Conservation (phyloP, 2,797 vertebrate species). For the Etheostoma perlongum region DNA sequence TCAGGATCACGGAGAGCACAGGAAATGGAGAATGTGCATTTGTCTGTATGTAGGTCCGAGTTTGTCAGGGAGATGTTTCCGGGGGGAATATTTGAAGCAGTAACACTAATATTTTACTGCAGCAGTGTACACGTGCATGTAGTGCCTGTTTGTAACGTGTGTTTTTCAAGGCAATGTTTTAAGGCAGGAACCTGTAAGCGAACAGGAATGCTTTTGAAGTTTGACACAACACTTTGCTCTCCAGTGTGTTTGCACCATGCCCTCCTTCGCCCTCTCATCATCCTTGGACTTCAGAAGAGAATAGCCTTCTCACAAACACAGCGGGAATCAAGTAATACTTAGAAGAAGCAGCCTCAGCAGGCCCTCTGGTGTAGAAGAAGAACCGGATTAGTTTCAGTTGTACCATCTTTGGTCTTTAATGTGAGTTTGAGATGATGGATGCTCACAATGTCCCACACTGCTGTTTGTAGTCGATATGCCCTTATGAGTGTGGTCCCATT, state of each 20-base stretch:
- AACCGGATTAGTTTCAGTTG: conserved; percentile 62
- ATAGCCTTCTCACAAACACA: conserved; percentile 25
- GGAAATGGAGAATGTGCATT: conserved; percentile 49
- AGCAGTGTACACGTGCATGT: neutral
- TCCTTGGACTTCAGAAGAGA: conserved; percentile 43
- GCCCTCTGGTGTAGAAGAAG: conserved; percentile 26
- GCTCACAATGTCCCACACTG: conserved; percentile 26
- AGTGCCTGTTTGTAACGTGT: conserved; percentile 21
- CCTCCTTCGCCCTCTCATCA: conserved; percentile 57
- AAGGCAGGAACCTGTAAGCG: conserved; percentile 67
- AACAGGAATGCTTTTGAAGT: conserved; percentile 85
- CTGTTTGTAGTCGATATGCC: conserved; percentile 39
- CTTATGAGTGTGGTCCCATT: conserved; percentile 19
- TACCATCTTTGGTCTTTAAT: conserved; percentile 30
- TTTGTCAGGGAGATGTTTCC: conserved; percentile 42
- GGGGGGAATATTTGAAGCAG: conserved; percentile 26
- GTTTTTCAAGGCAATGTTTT: conserved; percentile 51
- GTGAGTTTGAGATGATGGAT: conserved; percentile 46
- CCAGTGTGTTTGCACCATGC: conserved; percentile 45
- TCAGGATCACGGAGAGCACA: conserved; percentile 22
- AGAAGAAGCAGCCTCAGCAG: conserved; percentile 26
- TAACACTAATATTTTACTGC: conserved; percentile 47
- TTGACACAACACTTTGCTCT: conserved; percentile 60
- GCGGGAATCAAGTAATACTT: conserved; percentile 46
- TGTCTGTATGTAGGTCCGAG: conserved; percentile 38